phyloP scores from a whole-genome alignment of 2,113 vertebrate species.

The zebrafish (Danio rerio) region DNA sequence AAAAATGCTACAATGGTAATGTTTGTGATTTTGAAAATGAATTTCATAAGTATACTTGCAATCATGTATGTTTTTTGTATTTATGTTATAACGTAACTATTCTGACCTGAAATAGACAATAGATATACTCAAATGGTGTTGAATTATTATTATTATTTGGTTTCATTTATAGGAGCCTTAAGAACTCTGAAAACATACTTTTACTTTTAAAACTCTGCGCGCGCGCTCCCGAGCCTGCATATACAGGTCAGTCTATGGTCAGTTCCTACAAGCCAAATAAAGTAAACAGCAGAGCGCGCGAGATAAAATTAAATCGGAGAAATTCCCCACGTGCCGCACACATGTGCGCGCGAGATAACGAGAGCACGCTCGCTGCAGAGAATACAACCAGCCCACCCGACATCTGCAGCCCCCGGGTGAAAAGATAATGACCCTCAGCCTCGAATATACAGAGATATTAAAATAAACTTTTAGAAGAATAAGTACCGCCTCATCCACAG shows the following conservation, averaged over 20 bases:
- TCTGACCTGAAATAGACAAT: too few relatives aligned
- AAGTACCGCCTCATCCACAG: neutral
- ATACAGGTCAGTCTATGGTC: slow-evolving; percentile 45
- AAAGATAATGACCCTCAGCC: neutral
- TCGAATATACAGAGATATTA: neutral
- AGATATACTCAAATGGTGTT: too few relatives aligned
- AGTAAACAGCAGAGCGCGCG: slow-evolving; percentile 26
- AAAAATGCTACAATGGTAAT: too few relatives aligned
- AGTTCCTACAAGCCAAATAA: slow-evolving; percentile 50
- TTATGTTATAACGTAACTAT: too few relatives aligned
- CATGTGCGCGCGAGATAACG: slow-evolving; percentile 41
- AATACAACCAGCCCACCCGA: neutral
- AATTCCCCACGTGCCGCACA: neutral
- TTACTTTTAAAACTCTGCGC: neutral
- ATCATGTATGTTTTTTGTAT: too few relatives aligned
- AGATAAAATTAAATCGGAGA: slow-evolving; percentile 56
- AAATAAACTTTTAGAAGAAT: neutral
- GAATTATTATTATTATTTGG: too few relatives aligned
- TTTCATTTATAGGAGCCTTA: too few relatives aligned
- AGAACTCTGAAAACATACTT: too few relatives aligned
- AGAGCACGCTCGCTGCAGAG: neutral
- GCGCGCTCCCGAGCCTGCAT: slow-evolving; percentile 2
- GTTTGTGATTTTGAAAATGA: too few relatives aligned
- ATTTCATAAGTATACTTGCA: too few relatives aligned
- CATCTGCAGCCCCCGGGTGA: neutral